These are phyloP conservation scores for Pararge aegeria DNA, from an alignment of 1,140 invertebrate species.

Conservation along the genomic window DNA sequence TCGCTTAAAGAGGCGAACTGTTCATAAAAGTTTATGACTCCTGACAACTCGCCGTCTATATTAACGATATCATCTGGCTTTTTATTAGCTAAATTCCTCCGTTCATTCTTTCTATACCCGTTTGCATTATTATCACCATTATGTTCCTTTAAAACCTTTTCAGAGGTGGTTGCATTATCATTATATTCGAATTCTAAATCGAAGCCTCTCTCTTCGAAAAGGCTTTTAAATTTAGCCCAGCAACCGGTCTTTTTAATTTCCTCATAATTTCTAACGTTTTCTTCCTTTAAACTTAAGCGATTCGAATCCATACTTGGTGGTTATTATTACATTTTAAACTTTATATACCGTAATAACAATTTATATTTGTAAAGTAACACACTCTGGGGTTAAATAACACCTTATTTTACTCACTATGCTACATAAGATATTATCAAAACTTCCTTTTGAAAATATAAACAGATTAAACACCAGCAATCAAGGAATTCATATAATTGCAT, in stretches of 20 bases:
- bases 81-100: slow-evolving; percentile 41
- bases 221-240: slow-evolving; percentile 64
- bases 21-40: slow-evolving; percentile 66
- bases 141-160: slow-evolving; percentile 37
- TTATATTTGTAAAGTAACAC: too few species aligned
- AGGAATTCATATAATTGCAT: too few species aligned
- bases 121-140: slow-evolving; percentile 35
- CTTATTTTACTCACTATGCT: too few species aligned
- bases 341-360: too few species aligned
- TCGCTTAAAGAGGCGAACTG: slow-evolving; percentile 60
- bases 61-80: slow-evolving; percentile 30
- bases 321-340: too few species aligned
- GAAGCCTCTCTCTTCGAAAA: slow-evolving; percentile 70
- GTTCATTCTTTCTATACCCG: slow-evolving; percentile 48
- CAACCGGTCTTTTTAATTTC: slow-evolving; percentile 46
- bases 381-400: too few species aligned
- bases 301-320: slow-evolving; percentile 19
- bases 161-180: slow-evolving; percentile 24
- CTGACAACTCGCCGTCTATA: slow-evolving; percentile 43
- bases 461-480: too few species aligned
- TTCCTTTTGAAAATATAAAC: too few species aligned
- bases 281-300: slow-evolving; percentile 13
- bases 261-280: slow-evolving; percentile 26
- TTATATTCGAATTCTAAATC: slow-evolving; percentile 68
- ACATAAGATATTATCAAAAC: too few species aligned